Base-by-base conservation (phyloP, 37 sponge, comb jelly and placozoan species). In the Mnemiopsis leidyi region DNA sequence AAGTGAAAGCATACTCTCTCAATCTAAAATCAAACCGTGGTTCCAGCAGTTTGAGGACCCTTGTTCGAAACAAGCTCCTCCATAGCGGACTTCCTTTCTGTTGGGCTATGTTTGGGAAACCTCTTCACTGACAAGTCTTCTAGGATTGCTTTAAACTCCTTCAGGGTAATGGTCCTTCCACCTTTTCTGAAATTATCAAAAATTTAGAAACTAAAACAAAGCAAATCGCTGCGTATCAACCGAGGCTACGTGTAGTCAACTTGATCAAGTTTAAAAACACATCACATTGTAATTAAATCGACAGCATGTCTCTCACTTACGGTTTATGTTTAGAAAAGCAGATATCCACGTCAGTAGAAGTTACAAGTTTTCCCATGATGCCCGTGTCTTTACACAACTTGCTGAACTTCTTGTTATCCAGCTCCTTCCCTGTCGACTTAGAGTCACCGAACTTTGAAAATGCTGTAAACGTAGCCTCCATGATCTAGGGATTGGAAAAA, bases 331-430 rank as follows among this genome's bases (percentile, higher is more conserved):
- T 94, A 31, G 94, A 37, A 75, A 96, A 97, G 35, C 94, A 93
- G 37, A 97, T 97, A 79, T 97, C 97, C 34, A 96, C 97, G 37
- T 96, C 97, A 1, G 97, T 97, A 30, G 96, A 25, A n/a, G 96
- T 94, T 16, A 97, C 39, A 23, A 94, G 93, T 82, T 97, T 97
- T 69, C 95, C 96, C 82, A 96, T 34, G 0, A 97, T 67, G 71
- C 94, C 95, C 48, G 92, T 38, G 83, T 97, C 97, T 1, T 94
- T 38, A 85, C 69, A 95, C 5, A 97, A 36, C 77, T 97, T 97
- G 92, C 95, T 94, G 67, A 97, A 97, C 88, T 97, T 96, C n/a
- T 71, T 71, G n/a, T 71, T 71, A 28, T 71, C 75, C 75, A 71
- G n/a, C 75, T 71, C 75, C 75, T 71, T 71, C 3, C 75, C 75